Evolutionary conservation across 2,113 vertebrate genomes (phyloP), one percentile per base, ranked within the genome.

Genomic region (Melierax canorus): DNA sequence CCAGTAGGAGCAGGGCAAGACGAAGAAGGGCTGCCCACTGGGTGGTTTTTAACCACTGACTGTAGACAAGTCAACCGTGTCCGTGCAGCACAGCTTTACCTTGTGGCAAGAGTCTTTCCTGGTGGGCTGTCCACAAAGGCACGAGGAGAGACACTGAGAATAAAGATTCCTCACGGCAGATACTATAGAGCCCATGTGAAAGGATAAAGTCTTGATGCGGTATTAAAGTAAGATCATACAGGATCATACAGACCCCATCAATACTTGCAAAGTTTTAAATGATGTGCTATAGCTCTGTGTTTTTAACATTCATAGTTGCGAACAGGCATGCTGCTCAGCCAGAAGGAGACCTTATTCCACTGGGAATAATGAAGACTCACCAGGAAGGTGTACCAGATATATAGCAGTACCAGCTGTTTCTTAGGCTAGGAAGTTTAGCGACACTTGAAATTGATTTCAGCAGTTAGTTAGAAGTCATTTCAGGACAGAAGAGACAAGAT

Each of bases 51-150:
- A n/a, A 66, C 30, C 15, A 21, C 36, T 68, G 34, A 1, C 19
- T 79, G 7, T 62, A 63, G 30, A 68, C 20, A 36, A 21, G 19
- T 30, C 2, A 1, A 26, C 12, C 2, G 30, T 0, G 0, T 34
- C n/a, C 2, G 4, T 55, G 43, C 58, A 83, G 38, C 3, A 45
- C 12, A 86, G 5, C 6, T 81, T 79, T 76, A 38, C 26, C 6
- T n/a, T 59, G 19, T 17, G 21, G 9, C 12, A 79, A 55, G n/a
- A 11, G 8, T 79, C 50, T 63, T 58, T 83, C 67, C 19, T 50
- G 32, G 39, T 8, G 7, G 11, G 7, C 4, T 63, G n/a, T 39
- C 29, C 43, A 43, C 15, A 76, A 60, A 73, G 41, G 2, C 45
- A 84, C 26, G 38, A 36, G 29, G 43, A 76, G 10, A 43, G 12